A percentile compares a stretch with the other conserved stretches of the same genome.
Evolutionary conservation across 2,113 vertebrate species (phyloP).

Genomic region (Ariopsis seemanni): DNA sequence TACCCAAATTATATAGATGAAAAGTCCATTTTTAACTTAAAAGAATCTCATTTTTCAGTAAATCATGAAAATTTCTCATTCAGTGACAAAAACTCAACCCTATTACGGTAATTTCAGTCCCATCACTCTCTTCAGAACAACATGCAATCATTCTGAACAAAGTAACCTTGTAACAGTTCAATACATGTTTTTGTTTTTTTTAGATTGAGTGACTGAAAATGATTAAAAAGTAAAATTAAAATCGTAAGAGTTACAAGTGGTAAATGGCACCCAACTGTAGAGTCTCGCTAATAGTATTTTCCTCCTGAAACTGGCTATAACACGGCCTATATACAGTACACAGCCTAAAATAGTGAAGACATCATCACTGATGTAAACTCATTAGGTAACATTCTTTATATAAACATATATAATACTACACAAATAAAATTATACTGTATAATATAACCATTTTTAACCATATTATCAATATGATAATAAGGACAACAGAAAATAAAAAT

Average conservation of each 20-base stretch:
- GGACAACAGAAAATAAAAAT: conserved; percentile 28
- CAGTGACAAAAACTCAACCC: neutral
- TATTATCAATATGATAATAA: neutral
- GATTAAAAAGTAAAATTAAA: neutral
- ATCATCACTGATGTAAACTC: neutral
- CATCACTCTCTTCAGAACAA: neutral
- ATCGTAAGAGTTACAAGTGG: neutral
- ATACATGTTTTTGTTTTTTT: neutral
- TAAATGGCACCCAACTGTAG: neutral
- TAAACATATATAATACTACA: neutral
- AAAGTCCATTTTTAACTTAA: neutral
- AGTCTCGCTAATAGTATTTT: neutral
- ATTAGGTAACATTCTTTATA: neutral
- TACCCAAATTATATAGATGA: neutral
- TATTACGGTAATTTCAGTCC: neutral
- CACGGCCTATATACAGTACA: neutral
- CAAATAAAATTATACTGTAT: neutral
- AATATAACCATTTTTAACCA: neutral
- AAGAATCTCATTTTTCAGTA: neutral
- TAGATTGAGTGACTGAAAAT: neutral
- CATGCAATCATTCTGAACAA: neutral
- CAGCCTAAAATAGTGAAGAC: neutral
- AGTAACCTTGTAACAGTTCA: neutral
- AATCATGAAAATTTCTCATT: neutral
- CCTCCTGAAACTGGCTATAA: neutral